Evolutionary conservation across 2,888 invertebrate species (phyloP).

Genomic region (Halocaridina rubra): DNA sequence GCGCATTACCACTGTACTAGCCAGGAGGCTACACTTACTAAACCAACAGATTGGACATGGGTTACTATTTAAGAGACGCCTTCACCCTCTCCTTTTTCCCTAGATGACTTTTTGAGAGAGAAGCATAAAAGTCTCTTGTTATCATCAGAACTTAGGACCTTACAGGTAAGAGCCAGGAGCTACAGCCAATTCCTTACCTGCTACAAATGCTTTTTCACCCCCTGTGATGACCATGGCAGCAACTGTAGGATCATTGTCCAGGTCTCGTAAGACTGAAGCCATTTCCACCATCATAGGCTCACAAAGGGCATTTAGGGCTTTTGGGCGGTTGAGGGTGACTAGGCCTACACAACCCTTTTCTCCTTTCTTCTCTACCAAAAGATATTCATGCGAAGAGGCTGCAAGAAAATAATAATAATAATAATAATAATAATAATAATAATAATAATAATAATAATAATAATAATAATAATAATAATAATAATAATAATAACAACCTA

Average conservation of each 20-base stretch:
- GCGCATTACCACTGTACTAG: too few species aligned
- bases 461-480: too few species aligned
- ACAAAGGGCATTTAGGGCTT: conserved; percentile 95
- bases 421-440: too few species aligned
- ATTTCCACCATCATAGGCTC: conserved; percentile 89
- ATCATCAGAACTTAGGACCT: too few species aligned
- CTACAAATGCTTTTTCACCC: conserved; percentile 79
- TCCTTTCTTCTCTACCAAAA: conserved; percentile 84
- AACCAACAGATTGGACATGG: too few species aligned
- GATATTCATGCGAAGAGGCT: conserved; percentile 75
- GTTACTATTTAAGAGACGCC: too few species aligned
- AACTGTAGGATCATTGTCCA: conserved; percentile 78
- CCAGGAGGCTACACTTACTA: too few species aligned
- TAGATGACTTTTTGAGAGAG: not conserved
- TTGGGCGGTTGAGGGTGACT: conserved; percentile 92
- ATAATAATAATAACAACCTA: too few species aligned
- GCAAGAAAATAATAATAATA: not conserved
- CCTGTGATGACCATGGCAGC: conserved; percentile 95
- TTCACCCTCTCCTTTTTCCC: not conserved
- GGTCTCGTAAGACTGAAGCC: conserved; percentile 75
- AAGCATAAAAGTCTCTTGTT: too few species aligned
- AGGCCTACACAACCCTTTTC: conserved; percentile 90
- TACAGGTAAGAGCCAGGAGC: too few species aligned
- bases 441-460: too few species aligned
- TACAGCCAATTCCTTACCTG: conserved; percentile 68